Evolutionary conservation across 1,140 invertebrate species (phyloP).

Genomic region (Rhopalosiphum padi): DNA sequence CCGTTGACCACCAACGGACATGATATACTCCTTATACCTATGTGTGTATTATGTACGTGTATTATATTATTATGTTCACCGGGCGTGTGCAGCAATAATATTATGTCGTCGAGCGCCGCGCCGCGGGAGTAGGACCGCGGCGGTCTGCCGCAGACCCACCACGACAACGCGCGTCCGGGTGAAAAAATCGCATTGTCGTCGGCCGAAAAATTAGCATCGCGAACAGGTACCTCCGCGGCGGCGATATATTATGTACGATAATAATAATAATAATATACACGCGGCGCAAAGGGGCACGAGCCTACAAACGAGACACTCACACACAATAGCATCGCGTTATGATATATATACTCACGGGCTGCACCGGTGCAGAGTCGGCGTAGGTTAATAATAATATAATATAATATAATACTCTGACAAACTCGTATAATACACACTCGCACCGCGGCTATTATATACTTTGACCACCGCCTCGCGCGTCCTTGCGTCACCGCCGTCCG

Average conservation of each 20-base stretch:
- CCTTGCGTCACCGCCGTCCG: neutral
- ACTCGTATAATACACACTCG: neutral
- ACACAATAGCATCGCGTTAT: neutral
- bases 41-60: neutral
- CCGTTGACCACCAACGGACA: neutral
- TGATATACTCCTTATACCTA: neutral
- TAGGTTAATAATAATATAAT: neutral
- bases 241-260: neutral
- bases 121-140: neutral
- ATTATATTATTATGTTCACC: neutral
- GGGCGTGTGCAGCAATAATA: neutral
- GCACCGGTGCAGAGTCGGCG: neutral
- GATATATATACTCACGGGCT: neutral
- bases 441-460: neutral
- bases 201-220: constrained; percentile 27
- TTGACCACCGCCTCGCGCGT: neutral
- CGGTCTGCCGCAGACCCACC: neutral
- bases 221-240: neutral
- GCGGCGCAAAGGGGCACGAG: constrained; percentile 18
- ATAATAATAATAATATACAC: neutral
- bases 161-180: neutral
- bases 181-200: neutral
- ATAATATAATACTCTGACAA: neutral
- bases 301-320: neutral
- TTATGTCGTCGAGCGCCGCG: neutral